phyloP scores from a whole-genome alignment of 2,888 invertebrate species.

The Cybosia mesomella region DNA sequence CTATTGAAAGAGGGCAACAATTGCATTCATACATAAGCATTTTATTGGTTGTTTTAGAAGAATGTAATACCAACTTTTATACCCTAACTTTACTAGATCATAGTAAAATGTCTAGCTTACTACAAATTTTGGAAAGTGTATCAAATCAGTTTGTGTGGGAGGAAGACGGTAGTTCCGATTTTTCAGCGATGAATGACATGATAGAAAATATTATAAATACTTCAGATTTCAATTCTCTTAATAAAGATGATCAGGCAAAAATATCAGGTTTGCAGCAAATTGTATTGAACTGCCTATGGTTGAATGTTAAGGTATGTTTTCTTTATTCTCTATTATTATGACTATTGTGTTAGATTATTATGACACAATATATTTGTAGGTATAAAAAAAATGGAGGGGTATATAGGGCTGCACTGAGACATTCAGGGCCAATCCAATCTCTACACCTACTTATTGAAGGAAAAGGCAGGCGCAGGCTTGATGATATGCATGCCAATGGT shows the following conservation, averaged over 20 bases:
- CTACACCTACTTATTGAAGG: no score
- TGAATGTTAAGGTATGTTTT: conserved; percentile 90
- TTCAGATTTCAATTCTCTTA: conserved; percentile 63
- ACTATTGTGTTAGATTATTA: no score
- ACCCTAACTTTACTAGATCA: conserved; percentile 23
- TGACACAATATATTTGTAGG: no score
- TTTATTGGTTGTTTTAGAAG: conserved; percentile 67
- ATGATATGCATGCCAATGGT: no score
- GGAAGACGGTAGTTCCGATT: conserved; percentile 87
- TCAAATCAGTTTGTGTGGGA: conserved; percentile 78
- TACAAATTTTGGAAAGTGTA: conserved; percentile 65
- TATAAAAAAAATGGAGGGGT: no score
- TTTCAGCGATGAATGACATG: conserved; percentile 92
- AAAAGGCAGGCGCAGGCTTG: no score
- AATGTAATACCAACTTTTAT: conserved; percentile 58
- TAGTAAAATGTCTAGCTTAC: conserved; percentile 53
- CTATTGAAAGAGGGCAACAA: conserved; percentile 83
- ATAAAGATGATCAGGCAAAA: conserved; percentile 72
- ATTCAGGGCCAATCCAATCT: no score
- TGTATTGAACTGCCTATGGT: conserved; percentile 92
- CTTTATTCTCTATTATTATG: background rate
- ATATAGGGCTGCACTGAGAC: background rate
- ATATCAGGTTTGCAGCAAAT: conserved; percentile 89
- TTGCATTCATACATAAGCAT: conserved; percentile 81
- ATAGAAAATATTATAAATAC: conserved; percentile 87